Evolutionary conservation across 2,113 vertebrate species (phyloP).

Genomic region (Caranx ignobilis): DNA sequence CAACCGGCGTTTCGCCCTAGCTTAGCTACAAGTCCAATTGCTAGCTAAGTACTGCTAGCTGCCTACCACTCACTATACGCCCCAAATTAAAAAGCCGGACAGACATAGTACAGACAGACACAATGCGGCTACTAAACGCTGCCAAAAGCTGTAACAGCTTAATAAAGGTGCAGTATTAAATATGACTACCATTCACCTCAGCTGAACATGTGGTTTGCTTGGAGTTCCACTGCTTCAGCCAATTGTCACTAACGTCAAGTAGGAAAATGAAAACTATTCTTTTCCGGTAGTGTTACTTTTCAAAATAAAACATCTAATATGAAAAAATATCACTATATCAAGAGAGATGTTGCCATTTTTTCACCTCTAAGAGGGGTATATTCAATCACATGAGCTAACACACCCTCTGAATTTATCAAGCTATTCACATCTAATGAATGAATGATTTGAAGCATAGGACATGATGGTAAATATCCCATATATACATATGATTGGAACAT

Average conservation of each 20-base stretch:
- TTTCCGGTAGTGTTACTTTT: slow-evolving; percentile 23
- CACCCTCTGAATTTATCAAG: too few relatives aligned
- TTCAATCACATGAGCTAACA: too few relatives aligned
- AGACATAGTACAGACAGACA: background rate
- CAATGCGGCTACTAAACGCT: background rate
- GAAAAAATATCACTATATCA: too few relatives aligned
- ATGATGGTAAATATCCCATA: too few relatives aligned
- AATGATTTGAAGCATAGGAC: too few relatives aligned
- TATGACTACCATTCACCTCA: background rate
- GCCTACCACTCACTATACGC: background rate
- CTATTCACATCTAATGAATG: too few relatives aligned
- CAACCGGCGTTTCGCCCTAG: background rate
- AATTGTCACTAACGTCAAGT: background rate
- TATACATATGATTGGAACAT: too few relatives aligned
- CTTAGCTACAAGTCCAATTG: background rate
- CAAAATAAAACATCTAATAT: slow-evolving; percentile 33
- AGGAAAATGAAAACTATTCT: accelerated
- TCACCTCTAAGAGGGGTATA: too few relatives aligned
- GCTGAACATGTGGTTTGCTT: slow-evolving; percentile 40
- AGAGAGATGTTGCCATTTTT: too few relatives aligned
- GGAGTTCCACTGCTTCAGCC: slow-evolving; percentile 4
- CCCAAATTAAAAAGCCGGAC: background rate
- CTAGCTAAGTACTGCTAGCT: slow-evolving; percentile 36
- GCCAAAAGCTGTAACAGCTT: background rate
- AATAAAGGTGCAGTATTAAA: background rate